phyloP scores from a whole-genome alignment of 2,113 vertebrate species.

The Hypocryptadius cinnamomeus region DNA sequence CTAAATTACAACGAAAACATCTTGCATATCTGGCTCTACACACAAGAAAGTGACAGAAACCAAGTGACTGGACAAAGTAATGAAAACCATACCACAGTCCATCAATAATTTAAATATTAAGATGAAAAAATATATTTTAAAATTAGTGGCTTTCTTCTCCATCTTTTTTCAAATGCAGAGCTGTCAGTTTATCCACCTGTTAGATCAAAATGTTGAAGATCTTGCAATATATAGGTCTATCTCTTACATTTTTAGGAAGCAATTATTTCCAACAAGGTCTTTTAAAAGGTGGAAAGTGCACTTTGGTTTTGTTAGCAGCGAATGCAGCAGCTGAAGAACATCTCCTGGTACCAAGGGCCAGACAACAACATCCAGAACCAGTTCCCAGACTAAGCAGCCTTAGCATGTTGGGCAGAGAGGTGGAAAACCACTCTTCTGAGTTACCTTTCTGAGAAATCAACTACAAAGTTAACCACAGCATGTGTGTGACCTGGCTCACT shows the following conservation, averaged over 20 bases:
- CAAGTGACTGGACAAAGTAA: not conserved
- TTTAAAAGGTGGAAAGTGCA: not conserved
- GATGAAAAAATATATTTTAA: not conserved
- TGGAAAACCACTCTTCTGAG: not conserved
- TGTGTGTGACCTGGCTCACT: not conserved
- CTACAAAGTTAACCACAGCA: not conserved
- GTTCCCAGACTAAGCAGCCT: not conserved
- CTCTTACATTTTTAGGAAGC: not conserved
- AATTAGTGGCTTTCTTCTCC: not conserved
- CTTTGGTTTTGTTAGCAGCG: not conserved
- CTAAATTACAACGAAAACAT: not conserved
- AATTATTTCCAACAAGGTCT: not conserved
- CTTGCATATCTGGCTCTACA: not conserved
- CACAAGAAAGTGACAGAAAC: not conserved
- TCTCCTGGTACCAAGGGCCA: fast-evolving
- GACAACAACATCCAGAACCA: not conserved
- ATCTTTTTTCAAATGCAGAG: not conserved
- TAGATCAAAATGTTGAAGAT: not conserved
- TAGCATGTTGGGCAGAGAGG: not conserved
- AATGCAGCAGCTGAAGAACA: not conserved
- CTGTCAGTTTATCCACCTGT: not conserved
- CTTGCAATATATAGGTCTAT: not conserved
- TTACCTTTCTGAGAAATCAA: not conserved
- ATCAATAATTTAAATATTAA: not conserved
- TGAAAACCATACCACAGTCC: not conserved